These are phyloP conservation scores for Mesorhabditis spiculigera DNA, from an alignment of 2,888 invertebrate genomes.

Conservation along the genomic window DNA sequence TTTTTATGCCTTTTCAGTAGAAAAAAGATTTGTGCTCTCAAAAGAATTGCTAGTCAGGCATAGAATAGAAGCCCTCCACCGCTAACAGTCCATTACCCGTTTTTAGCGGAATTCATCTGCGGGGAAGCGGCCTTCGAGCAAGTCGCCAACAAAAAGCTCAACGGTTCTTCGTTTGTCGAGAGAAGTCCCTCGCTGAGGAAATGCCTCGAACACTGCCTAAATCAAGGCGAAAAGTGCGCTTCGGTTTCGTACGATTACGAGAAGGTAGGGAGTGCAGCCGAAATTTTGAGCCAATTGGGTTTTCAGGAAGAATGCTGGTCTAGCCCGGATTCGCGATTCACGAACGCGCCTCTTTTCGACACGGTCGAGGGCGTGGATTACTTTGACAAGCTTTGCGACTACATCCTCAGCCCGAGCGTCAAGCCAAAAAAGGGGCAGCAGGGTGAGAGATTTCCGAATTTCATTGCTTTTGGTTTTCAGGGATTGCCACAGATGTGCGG, in stretches of 20 bases:
- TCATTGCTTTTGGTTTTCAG: background rate
- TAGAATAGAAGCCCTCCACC: too few species aligned
- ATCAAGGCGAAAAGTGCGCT: conserved; percentile 55
- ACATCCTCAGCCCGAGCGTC: background rate
- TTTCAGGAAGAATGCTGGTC: conserved; percentile 53
- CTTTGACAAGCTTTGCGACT: conserved; percentile 46
- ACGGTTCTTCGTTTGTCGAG: conserved; percentile 31
- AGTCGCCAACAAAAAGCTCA: conserved; percentile 43
- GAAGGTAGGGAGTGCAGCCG: conserved; percentile 14
- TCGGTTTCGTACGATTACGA: conserved; percentile 48
- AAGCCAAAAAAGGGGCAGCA: background rate
- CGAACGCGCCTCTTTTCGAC: conserved; percentile 45
- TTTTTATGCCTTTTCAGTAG: too few species aligned
- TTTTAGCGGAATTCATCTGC: conserved; percentile 42
- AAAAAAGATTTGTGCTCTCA: too few species aligned
- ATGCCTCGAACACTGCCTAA: conserved; percentile 46
- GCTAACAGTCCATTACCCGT: too few species aligned
- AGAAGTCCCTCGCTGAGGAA: conserved; percentile 28
- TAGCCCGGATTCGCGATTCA: conserved; percentile 45
- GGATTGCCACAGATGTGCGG: background rate
- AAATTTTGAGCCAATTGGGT: background rate
- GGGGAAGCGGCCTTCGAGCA: conserved; percentile 49
- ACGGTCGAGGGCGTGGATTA: conserved; percentile 47
- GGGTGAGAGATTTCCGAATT: background rate
- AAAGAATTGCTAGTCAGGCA: too few species aligned